Evolutionary conservation across 1,140 invertebrate species (phyloP), one percentile per base, ranked within the genome.

Genomic region (Brachionus rotundiformis): DNA sequence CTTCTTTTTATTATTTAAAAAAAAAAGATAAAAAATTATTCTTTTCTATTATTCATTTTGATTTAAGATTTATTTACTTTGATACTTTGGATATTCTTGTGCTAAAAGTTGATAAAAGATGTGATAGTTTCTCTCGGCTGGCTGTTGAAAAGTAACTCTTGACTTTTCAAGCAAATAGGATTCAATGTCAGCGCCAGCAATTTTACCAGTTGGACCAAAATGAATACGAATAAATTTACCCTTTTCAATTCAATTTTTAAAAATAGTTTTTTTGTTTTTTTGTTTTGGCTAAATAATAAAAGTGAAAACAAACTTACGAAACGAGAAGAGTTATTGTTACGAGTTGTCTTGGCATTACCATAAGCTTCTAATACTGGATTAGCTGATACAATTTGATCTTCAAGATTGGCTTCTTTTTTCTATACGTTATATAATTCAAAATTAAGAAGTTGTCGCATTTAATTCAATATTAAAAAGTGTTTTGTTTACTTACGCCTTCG

Each of bases 31-130:
- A 5, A 25, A 23, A 23, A 19, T 54, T 25, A 25, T 49, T 49
- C 5, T 1, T 19, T 19, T 54, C 23, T 23, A 1, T 54, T 54
- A 19, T 1, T 54, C 19, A 54, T 19, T 25, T 54, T 7, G 23
- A 2, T 54, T n/a, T n/a, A n/a, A 54, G 19, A 54, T 19, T 54
- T 8, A 19, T 6, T 83, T 84, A 88, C 87, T 87, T 11, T 83
- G 81, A 68, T 84, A 71, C n/a, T 83, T 92, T 44, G 91, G 85
- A 49, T 97, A 93, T 83, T 93, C 91, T 83, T 94, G 94, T 85
- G 96, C 98, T 94, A 98, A 96, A 87, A 99, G 93, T 89, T 99
- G 98, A 92, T 99, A 99, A 94, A 99, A 99, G 89, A 99, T 99
- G 90, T 99, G 98, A 92, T 99, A 99, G 84, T 97, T 99, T 90